These are phyloP conservation scores for Acinonyx jubatus DNA, from an alignment of 2,113 vertebrate genomes.

Conservation along the genomic window DNA sequence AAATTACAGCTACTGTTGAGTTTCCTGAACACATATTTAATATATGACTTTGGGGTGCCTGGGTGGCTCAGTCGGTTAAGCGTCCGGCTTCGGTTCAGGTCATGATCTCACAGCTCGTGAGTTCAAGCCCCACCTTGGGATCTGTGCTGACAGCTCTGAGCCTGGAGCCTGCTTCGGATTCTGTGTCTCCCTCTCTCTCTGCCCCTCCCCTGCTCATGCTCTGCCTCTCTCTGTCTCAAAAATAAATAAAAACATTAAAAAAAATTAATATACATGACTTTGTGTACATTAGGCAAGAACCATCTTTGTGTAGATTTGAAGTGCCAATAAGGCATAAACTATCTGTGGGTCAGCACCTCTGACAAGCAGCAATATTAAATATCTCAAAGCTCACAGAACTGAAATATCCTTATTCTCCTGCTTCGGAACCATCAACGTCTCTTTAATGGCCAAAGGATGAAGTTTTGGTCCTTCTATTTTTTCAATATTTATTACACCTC, in stretches of 20 bases:
- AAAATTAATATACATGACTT: neutral
- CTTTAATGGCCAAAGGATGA: neutral
- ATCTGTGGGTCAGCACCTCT: neutral
- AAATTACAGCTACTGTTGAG: neutral
- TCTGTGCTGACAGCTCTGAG: no score
- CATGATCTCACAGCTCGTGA: accelerated
- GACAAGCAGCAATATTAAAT: neutral
- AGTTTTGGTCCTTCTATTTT: neutral
- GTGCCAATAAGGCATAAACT: neutral
- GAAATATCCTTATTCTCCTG: neutral
- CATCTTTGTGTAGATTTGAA: neutral
- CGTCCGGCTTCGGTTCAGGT: no score
- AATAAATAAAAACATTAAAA: no score
- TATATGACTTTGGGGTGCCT: no score
- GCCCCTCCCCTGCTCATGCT: no score
- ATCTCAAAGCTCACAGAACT: neutral
- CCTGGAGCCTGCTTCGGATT: no score
- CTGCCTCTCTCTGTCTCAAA: no score
- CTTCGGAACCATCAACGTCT: neutral
- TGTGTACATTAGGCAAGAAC: neutral
- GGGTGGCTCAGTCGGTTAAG: no score
- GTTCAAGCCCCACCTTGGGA: accelerated
- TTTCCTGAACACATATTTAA: neutral
- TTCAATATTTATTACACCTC: neutral
- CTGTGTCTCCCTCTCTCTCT: no score